Evolutionary conservation across 2,888 invertebrate genomes (phyloP), one percentile per base, ranked within the genome.

Genomic region (Ferrisia virgata): DNA sequence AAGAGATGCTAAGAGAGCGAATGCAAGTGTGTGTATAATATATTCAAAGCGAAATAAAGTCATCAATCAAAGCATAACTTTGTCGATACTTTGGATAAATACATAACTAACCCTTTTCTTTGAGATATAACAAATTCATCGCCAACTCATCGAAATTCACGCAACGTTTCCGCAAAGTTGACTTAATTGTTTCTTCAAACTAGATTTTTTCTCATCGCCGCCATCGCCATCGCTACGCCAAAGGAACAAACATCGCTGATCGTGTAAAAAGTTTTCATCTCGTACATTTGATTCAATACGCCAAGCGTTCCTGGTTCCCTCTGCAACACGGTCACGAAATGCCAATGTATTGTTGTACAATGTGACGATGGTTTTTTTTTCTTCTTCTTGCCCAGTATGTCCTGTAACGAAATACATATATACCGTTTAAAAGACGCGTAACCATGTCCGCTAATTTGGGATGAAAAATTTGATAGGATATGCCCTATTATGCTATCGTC

Each of bases 391-490:
- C 22, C 33, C 1, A 80, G 15, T 28, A 80, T 82, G 82, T 82
- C 69, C 58, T 69, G 64, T n/a, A 82, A 82, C 58, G 58, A 58
- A 82, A 82, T 36, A n/a, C n/a, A n/a, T n/a, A n/a, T n/a, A n/a
- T n/a, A 82, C 36, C 53, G 33, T 53, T 82, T 39, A 58, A 58
- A 53, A 64, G 40, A 76, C 43, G 83, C 40, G 47, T 83, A 83
- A 83, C 76, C 72, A 43, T 76, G 25, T 25, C 43, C 76, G 72
- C 43, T 83, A 83, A 83, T 76, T 72, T 72, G 47, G 83, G 83
- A 83, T 76, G 83, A 76, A 83, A 72, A 83, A 83, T 83, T 83
- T 83, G 83, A 83, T 83, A 83, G 76, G 83, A 83, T 69, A 83
- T 83, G 83, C 43, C 47, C 47, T 40, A 69, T 83, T 83, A 83